Percentiles rank a stretch among this genome's conserved stretches.
Conservation (phyloP, 1,140 invertebrate genomes). For the Cotesia vestalis region DNA sequence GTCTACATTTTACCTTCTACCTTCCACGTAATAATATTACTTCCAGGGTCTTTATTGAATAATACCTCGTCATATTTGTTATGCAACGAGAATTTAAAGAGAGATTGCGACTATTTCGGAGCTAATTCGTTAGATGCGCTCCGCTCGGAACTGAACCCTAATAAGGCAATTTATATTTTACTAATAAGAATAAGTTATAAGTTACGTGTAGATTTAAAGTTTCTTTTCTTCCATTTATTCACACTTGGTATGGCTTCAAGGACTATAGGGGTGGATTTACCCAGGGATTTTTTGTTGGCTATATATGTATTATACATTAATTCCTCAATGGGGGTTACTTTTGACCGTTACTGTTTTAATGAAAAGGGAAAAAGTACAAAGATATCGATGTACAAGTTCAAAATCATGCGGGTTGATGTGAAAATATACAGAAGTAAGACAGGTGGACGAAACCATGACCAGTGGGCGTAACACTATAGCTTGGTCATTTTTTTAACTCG, state of each 20-base stretch:
- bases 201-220: neutral
- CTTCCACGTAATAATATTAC: conserved; percentile 3
- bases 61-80: neutral
- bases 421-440: conserved; percentile 36
- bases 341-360: conserved; percentile 51
- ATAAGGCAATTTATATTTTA: no score
- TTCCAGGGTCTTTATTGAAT: neutral
- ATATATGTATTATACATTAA: no score
- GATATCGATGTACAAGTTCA: neutral
- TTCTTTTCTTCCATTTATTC: neutral
- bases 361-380: conserved; percentile 40
- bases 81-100: no score
- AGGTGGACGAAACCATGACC: conserved; percentile 55
- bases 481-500: conserved; percentile 18
- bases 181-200: no score
- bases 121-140: no score
- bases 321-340: conserved; percentile 6
- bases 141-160: no score
- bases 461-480: conserved; percentile 48
- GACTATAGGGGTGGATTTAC: conserved; percentile 54
- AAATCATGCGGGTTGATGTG: conserved; percentile 31
- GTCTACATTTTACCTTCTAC: neutral
- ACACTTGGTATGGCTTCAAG: conserved; percentile 1
- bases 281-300: no score
- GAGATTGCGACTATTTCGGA: no score